Evolutionary conservation across 2,888 invertebrate genomes (phyloP).

Genomic region (Melanophora roralis): DNA sequence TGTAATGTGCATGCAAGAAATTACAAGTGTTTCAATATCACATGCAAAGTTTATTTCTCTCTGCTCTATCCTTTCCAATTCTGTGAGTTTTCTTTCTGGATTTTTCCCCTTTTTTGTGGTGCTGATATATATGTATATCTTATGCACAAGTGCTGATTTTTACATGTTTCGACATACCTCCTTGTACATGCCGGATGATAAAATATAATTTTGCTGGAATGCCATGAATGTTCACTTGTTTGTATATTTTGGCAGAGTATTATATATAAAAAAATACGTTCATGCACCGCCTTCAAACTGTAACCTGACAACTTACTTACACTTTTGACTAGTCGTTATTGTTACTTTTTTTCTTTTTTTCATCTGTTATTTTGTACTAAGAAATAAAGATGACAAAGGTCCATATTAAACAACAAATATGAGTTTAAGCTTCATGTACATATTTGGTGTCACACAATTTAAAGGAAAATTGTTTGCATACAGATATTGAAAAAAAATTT

Average conservation of each 20-base stretch:
- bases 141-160: slow-evolving; percentile 37
- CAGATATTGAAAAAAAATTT: neutral
- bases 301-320: slow-evolving; percentile 36
- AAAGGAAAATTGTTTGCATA: too few species aligned
- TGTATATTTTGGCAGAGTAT: neutral
- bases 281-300: neutral
- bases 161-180: slow-evolving; percentile 28
- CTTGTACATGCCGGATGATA: slow-evolving; percentile 45
- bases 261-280: neutral
- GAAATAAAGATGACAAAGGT: neutral
- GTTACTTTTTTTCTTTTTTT: neutral
- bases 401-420: neutral
- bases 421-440: neutral
- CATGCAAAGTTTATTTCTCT: slow-evolving; percentile 44
- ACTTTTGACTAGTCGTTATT: slow-evolving; percentile 15
- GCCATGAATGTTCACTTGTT: neutral
- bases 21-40: slow-evolving; percentile 49
- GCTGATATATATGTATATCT: neutral
- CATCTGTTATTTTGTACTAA: slow-evolving; percentile 8
- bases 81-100: neutral
- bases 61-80: neutral
- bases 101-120: neutral
- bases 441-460: neutral
- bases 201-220: slow-evolving; percentile 9
- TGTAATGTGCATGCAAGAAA: slow-evolving; percentile 29